Evolutionary conservation across 1,140 invertebrate genomes (phyloP).

Genomic region (Drosophila sulfurigaster): DNA sequence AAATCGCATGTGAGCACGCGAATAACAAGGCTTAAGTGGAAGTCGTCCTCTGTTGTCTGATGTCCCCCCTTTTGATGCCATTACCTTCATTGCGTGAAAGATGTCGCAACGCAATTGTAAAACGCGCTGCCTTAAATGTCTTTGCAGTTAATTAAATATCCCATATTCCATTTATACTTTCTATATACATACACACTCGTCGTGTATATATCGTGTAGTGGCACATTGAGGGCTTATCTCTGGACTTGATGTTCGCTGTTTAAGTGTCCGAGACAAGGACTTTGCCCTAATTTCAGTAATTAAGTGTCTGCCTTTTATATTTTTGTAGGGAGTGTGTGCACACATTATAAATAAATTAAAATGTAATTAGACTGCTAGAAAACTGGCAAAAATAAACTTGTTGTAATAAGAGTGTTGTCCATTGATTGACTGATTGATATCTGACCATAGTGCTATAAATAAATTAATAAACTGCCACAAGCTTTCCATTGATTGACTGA

Average conservation of each 20-base stretch:
- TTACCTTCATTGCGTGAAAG: constrained; percentile 59
- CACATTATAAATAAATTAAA: constrained; percentile 63
- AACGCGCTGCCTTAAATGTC: constrained; percentile 72
- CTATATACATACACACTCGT: background rate
- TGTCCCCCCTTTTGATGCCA: background rate
- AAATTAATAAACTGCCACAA: too few species aligned
- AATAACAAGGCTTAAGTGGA: constrained; percentile 64
- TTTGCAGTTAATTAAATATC: constrained; percentile 80
- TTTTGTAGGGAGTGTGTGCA: constrained; percentile 2
- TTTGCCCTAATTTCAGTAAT: constrained; percentile 64
- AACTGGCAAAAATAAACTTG: background rate
- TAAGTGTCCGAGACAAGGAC: constrained; percentile 48
- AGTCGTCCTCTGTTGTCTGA: background rate
- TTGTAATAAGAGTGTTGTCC: background rate
- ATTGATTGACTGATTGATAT: too few species aligned
- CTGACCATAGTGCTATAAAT: too few species aligned
- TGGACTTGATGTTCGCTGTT: constrained; percentile 18
- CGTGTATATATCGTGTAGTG: constrained; percentile 19
- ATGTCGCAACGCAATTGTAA: constrained; percentile 69
- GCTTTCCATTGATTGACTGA: background rate
- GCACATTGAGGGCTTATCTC: constrained; percentile 46
- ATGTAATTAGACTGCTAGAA: constrained; percentile 54
- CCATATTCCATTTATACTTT: constrained; percentile 55
- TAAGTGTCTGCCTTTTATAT: constrained; percentile 37
- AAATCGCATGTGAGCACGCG: constrained; percentile 74